Evolutionary conservation across 2,888 invertebrate species (phyloP).

Genomic region (Hemicrepidius hirtus): DNA sequence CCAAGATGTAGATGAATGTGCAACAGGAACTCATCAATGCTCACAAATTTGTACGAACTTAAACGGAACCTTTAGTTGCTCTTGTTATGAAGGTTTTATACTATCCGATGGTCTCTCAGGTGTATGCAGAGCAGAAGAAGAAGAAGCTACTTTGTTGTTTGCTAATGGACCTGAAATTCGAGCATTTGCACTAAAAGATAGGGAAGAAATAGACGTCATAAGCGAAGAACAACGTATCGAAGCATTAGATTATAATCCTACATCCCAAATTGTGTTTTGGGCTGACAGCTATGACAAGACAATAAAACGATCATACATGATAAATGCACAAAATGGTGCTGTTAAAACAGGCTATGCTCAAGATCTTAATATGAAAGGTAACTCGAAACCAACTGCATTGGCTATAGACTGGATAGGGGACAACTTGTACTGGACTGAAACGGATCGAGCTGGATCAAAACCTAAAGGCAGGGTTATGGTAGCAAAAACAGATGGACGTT

Average conservation of each 20-base stretch:
- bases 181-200: conserved; percentile 78
- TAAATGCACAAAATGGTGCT: conserved; percentile 84
- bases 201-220: conserved; percentile 85
- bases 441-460: conserved; percentile 83
- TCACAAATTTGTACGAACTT: conserved; percentile 95
- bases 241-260: conserved; percentile 92
- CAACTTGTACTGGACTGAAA: conserved; percentile 96
- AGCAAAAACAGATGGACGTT: conserved; percentile 91
- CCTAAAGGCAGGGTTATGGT: conserved; percentile 90
- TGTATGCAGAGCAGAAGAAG: conserved; percentile 84
- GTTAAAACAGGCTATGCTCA: conserved; percentile 90
- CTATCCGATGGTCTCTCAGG: conserved; percentile 86
- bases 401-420: conserved; percentile 96
- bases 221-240: conserved; percentile 91
- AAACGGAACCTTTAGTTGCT: conserved; percentile 92
- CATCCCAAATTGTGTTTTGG: conserved; percentile 93
- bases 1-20: conserved; percentile 93
- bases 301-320: conserved; percentile 93
- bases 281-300: conserved; percentile 93
- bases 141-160: conserved; percentile 81
- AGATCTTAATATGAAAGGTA: conserved; percentile 89
- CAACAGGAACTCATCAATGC: conserved; percentile 88
- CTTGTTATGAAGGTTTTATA: conserved; percentile 88
- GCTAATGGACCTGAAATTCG: conserved; percentile 92
- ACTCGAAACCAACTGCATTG: conserved; percentile 89